Evolutionary conservation across 2,113 vertebrate species (phyloP), one percentile per base, ranked within the genome.

Genomic region (Desmodus rotundus): DNA sequence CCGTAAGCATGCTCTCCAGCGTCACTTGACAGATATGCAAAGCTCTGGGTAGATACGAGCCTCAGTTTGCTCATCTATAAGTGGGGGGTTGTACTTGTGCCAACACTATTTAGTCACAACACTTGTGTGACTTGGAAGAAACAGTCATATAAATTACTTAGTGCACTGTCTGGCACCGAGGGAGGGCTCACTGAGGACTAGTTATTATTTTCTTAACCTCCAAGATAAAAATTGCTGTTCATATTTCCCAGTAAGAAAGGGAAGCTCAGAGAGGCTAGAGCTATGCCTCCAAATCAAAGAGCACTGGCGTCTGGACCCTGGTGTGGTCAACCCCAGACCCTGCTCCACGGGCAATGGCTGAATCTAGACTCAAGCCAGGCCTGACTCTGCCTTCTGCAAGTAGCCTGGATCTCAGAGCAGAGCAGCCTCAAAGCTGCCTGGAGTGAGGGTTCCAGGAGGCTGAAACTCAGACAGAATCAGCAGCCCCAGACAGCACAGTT

Each of bases 1-100:
- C 65, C 5, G 2, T 0, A 14, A 81, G 31, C 24, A 54, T 52
- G 14, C 54, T 38, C 45, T 54, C 43, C 54, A 63, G 74, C 9
- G 28, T 89, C 26, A 76, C 19, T 10, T 36, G 68, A 72, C 10
- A 41, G 24, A 9, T 24, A 5, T 5, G 33, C 4, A 33, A 93
- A 82, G 52, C 41, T 77, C n/a, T n/a, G 24, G 20, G 31, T 13
- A 54, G n/a, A 38, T 1, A 9, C 0, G 41, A 84, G 22, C 24
- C 77, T 74, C 77, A 7, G 68, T 50, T 89, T 92, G 63, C 31
- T 89, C 47, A 38, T 65, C 73, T 89, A 14, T 19, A 65, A 67
- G 43, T 3, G 12, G 74, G 0, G 19, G 91, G 9, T 33, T 11
- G 0, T n/a, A 17, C 1, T 67, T n/a, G 38, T 45, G 54, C 11